Evolutionary conservation across 2,888 invertebrate genomes (phyloP), one percentile per base, ranked within the genome.

Genomic region (Netelia virgata): DNA sequence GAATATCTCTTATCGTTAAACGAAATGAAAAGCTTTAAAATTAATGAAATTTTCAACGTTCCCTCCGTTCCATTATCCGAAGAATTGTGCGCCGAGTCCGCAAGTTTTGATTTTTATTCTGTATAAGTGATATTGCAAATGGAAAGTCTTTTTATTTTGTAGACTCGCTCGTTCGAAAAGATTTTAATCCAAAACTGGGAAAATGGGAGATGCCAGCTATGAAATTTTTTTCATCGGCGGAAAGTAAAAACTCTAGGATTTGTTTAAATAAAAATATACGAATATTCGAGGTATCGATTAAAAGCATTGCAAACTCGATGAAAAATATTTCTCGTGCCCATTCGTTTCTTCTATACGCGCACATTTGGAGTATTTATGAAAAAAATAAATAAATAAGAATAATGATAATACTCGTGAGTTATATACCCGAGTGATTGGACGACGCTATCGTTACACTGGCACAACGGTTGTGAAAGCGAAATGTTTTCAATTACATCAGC

Each of bases 401-500:
- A 36, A 47, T 3, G 6, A 68, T 6, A 23, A 74, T 59, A 66
- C 23, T 68, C 68, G 68, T 47, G n/a, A 18, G 14, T 3, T 47
- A 36, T 47, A 36, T 36, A 36, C 11, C 11, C 23, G 36, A 11
- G 11, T 8, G 18, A 59, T 50, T 28, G 18, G 6, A 47, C 66
- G 6, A 55, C 9, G 14, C 61, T 68, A 74, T 74, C 79, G 63
- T 83, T 83, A n/a, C 23, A 41, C 64, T 50, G 61, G 57, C 53
- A 80, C 16, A 41, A 77, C 43, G 81, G 77, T 84, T 84, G 81
- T 84, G 81, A 83, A 61, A 47, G 72, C 28, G 47, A 77, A 69
- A 81, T 53, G 63, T 81, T 77, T 80, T 84, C 84, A 77, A 84
- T 81, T 77, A 80, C 47, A 59, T 68, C 59, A 74, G 63, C 63